These are phyloP conservation scores for Drosophila kambysellisi DNA, from an alignment of 2,888 invertebrate genomes.

Conservation along the genomic window DNA sequence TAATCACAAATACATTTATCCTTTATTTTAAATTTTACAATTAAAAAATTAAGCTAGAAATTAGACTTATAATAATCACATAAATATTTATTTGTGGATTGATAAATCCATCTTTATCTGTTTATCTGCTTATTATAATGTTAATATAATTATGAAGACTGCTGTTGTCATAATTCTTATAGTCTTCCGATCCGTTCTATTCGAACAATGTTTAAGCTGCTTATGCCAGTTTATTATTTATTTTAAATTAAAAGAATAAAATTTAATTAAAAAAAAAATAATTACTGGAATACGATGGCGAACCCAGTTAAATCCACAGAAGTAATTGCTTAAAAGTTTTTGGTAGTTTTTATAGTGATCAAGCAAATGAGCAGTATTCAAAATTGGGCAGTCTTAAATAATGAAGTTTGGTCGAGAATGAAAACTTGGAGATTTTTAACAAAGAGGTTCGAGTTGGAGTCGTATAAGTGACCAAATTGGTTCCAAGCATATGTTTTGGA, in stretches of 20 bases:
- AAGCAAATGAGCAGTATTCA: not conserved
- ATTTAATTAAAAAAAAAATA: not conserved
- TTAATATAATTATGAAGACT: no score
- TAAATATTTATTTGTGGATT: not conserved
- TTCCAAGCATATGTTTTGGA: no score
- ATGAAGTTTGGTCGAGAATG: no score
- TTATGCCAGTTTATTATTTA: not conserved
- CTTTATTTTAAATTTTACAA: accelerated
- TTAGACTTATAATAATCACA: not conserved
- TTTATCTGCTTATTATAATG: no score
- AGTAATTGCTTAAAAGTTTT: not conserved
- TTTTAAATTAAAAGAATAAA: not conserved
- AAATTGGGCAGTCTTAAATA: no score
- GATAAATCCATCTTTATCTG: not conserved
- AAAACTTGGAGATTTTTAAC: no score
- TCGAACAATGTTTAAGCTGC: not conserved
- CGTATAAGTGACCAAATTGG: no score
- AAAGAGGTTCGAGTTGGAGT: no score
- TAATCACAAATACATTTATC: not conserved
- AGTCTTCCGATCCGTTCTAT: no score
- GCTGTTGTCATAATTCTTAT: no score
- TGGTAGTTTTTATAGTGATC: no score
- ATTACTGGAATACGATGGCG: not conserved
- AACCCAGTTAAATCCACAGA: not conserved
- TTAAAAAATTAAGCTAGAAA: not conserved